Percentiles rank a stretch among this genome's conserved stretches.
Conservation (phyloP, 2,888 invertebrate genomes). For the Drosophila fulvimacula region DNA sequence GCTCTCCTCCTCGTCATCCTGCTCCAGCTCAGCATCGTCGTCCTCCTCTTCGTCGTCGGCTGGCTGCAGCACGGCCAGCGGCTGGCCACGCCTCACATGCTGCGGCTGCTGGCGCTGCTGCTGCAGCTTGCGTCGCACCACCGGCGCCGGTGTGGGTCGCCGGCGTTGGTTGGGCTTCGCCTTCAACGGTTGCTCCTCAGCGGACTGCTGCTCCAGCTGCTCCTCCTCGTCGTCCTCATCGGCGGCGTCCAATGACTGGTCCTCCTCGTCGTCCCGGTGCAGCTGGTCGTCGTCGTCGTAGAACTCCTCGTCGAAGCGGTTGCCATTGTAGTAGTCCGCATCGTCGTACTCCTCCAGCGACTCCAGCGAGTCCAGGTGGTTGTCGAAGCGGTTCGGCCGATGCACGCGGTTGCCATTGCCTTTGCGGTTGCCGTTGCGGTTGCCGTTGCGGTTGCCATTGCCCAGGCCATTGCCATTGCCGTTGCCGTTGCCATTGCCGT, state of each 20-base stretch:
- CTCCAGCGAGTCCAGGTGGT: slow-evolving; percentile 58
- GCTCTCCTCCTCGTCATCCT: slow-evolving; percentile 37
- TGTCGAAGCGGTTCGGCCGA: slow-evolving; percentile 68
- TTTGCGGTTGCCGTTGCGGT: slow-evolving; percentile 53
- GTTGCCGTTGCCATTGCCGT: slow-evolving; percentile 45
- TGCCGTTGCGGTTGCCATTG: slow-evolving; percentile 37
- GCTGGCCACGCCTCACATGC: slow-evolving; percentile 43
- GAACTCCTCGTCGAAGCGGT: slow-evolving; percentile 54
- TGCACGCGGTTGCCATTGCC: slow-evolving; percentile 55
- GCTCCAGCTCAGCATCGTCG: slow-evolving; percentile 51
- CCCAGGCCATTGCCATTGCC: slow-evolving; percentile 42
- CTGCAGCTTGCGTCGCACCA: slow-evolving; percentile 43
- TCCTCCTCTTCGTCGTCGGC: slow-evolving; percentile 47
- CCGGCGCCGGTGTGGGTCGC: slow-evolving; percentile 13
- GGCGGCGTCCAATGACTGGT: too few relatives aligned
- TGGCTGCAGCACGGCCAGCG: slow-evolving; percentile 49
- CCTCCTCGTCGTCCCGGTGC: slow-evolving; percentile 47
- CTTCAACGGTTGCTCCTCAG: slow-evolving; percentile 18
- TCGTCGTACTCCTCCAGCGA: slow-evolving; percentile 65
- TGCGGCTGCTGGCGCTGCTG: background rate
- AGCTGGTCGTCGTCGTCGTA: slow-evolving; percentile 49
- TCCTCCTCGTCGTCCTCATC: slow-evolving; percentile 52
- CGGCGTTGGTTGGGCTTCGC: slow-evolving; percentile 10
- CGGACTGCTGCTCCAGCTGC: slow-evolving; percentile 34
- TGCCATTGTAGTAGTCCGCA: slow-evolving; percentile 57